Percentiles rank a stretch among this genome's conserved stretches.
phyloP scores from a whole-genome alignment of 2,113 vertebrate genomes.

The Pithys albifrons region DNA sequence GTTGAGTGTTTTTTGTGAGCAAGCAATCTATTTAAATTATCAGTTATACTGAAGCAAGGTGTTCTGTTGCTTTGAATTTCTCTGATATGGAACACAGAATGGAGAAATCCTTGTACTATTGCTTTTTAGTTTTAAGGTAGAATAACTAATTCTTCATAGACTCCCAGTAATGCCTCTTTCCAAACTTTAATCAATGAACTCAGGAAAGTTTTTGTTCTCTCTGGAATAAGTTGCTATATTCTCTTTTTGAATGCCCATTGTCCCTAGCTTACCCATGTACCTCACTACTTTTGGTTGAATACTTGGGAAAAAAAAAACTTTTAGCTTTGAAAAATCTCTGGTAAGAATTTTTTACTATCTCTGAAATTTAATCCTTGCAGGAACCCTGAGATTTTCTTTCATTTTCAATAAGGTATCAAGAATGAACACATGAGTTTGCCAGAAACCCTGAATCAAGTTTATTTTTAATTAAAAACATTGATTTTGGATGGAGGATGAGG shows the following conservation, averaged over 20 bases:
- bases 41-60: not conserved
- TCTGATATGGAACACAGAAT: not conserved
- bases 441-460: not conserved
- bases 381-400: not conserved
- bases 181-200: not conserved
- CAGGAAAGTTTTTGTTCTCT: not conserved
- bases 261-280: not conserved
- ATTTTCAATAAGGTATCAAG: not conserved
- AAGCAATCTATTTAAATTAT: not conserved
- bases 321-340: not conserved
- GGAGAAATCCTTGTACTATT: not conserved
- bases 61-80: not conserved
- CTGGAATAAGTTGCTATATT: not conserved
- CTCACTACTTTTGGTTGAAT: not conserved
- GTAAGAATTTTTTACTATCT: not conserved
- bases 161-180: not conserved
- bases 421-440: not conserved
- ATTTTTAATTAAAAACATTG: not conserved
- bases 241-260: not conserved
- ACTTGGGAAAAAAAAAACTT: not conserved
- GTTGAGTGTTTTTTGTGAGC: not conserved
- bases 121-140: not conserved
- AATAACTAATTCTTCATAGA: not conserved
- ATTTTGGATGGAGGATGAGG: not conserved
- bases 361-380: not conserved